A percentile compares a stretch with the other conserved stretches of the same genome.
These are phyloP conservation scores for Hirundo rustica DNA, from an alignment of 2,797 vertebrate genomes.

Conservation along the genomic window DNA sequence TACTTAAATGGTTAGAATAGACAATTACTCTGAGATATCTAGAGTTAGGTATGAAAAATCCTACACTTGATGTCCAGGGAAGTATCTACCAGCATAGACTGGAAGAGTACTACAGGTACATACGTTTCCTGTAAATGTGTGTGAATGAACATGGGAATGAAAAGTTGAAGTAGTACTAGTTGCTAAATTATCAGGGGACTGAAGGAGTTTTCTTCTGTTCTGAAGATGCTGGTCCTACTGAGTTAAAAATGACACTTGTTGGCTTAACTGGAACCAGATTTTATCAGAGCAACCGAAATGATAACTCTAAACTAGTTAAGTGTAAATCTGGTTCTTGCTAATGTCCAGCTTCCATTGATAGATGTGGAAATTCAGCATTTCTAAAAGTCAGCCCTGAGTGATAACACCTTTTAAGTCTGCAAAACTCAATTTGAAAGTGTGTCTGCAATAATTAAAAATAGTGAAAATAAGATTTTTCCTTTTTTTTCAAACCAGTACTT, in stretches of 20 bases:
- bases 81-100: background rate
- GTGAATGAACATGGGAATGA: background rate
- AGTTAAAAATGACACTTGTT: background rate
- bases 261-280: background rate
- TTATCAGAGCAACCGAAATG: background rate
- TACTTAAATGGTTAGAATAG: background rate
- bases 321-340: background rate
- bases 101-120: background rate
- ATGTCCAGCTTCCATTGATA: background rate
- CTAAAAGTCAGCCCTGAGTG: background rate
- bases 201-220: background rate
- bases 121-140: background rate
- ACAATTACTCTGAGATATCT: background rate
- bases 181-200: background rate
- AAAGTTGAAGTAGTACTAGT: background rate
- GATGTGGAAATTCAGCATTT: background rate
- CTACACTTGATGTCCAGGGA: background rate
- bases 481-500: background rate
- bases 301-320: background rate
- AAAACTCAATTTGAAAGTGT: background rate
- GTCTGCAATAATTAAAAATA: background rate
- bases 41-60: background rate
- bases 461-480: background rate
- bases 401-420: background rate
- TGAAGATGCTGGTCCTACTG: background rate